phyloP scores from a whole-genome alignment of 2,113 vertebrate genomes.

The Xenopus tropicalis region DNA sequence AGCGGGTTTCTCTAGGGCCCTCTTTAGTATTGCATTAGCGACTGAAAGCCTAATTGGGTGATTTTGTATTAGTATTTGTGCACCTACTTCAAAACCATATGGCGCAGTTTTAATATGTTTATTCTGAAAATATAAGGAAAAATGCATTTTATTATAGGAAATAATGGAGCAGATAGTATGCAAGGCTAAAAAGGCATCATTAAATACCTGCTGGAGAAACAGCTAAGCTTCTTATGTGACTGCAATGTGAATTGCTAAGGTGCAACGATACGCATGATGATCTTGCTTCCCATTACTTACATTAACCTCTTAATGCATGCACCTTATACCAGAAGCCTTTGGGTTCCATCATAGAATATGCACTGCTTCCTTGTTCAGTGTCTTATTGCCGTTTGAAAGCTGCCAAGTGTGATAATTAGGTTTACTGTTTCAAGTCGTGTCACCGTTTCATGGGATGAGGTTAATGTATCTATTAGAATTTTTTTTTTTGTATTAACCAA shows the following conservation, averaged over 20 bases:
- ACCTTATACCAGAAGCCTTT: no score
- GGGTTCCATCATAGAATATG: no score
- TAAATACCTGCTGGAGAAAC: background rate
- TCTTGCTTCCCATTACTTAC: no score
- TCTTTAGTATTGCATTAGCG: accelerated
- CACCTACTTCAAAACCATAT: conserved; percentile 41
- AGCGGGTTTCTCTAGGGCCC: conserved; percentile 6
- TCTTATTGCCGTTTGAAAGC: no score
- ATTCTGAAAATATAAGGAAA: conserved; percentile 6
- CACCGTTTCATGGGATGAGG: no score
- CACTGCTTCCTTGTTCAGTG: no score
- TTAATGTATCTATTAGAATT: no score
- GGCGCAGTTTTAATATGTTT: accelerated
- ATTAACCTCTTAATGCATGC: no score
- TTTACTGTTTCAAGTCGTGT: no score
- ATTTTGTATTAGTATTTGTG: conserved; percentile 31
- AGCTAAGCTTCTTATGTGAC: background rate
- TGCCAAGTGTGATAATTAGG: no score
- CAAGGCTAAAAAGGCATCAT: background rate
- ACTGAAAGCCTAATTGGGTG: conserved; percentile 26
- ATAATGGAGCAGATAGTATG: conserved; percentile 13
- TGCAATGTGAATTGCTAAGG: background rate
- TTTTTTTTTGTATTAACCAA: no score
- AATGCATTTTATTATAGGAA: conserved; percentile 32
- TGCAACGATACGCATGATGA: background rate